These are phyloP conservation scores for Fulmarus glacialis DNA, from an alignment of 2,113 vertebrate genomes.

Conservation along the genomic window DNA sequence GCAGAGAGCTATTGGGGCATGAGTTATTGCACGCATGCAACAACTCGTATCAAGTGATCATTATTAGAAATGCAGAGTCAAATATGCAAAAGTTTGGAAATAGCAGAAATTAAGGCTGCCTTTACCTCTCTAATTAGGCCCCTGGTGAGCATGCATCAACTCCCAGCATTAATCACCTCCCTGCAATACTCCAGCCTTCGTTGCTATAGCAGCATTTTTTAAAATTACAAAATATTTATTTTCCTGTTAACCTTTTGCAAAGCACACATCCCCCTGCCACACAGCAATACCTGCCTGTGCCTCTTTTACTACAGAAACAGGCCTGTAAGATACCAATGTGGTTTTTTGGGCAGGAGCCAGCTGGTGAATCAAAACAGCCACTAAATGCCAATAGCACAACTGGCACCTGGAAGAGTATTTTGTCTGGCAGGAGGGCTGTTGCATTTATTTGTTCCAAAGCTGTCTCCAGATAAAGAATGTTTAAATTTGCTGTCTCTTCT, in stretches of 20 bases:
- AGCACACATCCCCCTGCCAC: neutral
- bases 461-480: neutral
- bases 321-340: neutral
- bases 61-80: neutral
- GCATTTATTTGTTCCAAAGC: neutral
- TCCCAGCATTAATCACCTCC: neutral
- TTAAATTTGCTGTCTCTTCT: neutral
- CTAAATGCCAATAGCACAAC: neutral
- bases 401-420: neutral
- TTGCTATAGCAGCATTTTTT: neutral
- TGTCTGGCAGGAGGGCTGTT: neutral
- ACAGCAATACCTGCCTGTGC: neutral
- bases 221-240: neutral
- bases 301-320: neutral
- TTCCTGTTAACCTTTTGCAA: neutral
- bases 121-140: slow-evolving; percentile 23
- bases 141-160: neutral
- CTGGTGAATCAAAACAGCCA: neutral
- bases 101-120: neutral
- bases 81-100: neutral
- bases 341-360: neutral
- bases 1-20: neutral
- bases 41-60: neutral
- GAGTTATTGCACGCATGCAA: neutral
- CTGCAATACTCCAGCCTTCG: neutral